A percentile compares a stretch with the other conserved stretches of the same genome.
These are phyloP conservation scores for Trichonephila clavipes DNA, from an alignment of 1,140 invertebrate species.

Conservation along the genomic window DNA sequence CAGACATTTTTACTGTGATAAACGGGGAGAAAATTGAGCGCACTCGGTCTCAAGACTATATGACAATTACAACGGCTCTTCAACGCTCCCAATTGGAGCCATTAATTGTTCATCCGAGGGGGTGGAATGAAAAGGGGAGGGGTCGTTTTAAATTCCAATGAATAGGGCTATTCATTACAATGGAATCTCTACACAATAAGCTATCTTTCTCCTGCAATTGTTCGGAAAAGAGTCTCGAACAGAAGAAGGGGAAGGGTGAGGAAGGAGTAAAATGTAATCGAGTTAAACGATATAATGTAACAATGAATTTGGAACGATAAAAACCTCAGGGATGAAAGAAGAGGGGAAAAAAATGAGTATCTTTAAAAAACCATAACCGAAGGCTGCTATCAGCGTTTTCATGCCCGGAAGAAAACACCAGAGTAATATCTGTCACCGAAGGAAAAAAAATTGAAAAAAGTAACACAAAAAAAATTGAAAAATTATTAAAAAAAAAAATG, in stretches of 20 bases:
- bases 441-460: not conserved
- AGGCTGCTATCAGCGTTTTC: not conserved
- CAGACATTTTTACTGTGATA: not conserved
- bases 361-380: conserved; percentile 33
- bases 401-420: not conserved
- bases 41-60: not conserved
- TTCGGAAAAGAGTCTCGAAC: not conserved
- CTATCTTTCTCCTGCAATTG: not conserved
- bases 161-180: not conserved
- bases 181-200: not conserved
- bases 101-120: no score
- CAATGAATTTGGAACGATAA: conserved; percentile 37
- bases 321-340: not conserved
- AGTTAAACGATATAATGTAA: conserved; percentile 34
- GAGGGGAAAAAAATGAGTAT: not conserved
- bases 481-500: not conserved
- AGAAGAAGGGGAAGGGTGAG: not conserved
- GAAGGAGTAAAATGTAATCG: conserved; percentile 32
- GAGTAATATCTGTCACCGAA: not conserved
- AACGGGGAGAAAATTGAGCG: not conserved
- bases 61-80: not conserved
- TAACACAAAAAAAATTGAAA: not conserved
- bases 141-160: not conserved
- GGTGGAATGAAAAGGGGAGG: not conserved
- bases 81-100: no score